Evolutionary conservation across 92 coral and sea anemone genomes (phyloP).

Genomic region (Pocillopora grandis): DNA sequence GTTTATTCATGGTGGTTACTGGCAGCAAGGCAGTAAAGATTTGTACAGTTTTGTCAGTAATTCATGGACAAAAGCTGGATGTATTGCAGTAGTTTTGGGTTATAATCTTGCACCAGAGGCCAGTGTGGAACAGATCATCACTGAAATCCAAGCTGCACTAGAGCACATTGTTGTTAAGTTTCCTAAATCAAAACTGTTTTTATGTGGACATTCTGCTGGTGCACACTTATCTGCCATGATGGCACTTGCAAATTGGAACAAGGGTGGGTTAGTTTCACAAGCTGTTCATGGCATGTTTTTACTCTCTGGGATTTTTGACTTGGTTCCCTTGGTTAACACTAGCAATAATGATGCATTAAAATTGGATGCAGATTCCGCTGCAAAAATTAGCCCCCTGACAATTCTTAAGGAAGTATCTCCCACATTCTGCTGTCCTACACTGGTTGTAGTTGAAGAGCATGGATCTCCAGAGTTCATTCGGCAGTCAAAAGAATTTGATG

Average conservation of each 20-base stretch:
- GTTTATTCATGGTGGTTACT: conserved; percentile 80
- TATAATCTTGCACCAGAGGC: conserved; percentile 76
- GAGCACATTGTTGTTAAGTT: conserved; percentile 47
- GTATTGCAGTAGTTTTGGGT: conserved; percentile 50
- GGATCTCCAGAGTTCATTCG: conserved; percentile 71
- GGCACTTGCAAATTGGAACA: conserved; percentile 52
- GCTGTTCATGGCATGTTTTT: conserved; percentile 62
- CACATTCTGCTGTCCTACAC: conserved; percentile 60
- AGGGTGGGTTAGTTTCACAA: conserved; percentile 25
- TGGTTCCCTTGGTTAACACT: conserved; percentile 59
- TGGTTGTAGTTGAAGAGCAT: conserved; percentile 62
- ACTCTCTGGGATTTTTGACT: conserved; percentile 67
- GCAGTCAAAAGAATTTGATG: conserved; percentile 55
- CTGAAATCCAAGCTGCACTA: conserved; percentile 57
- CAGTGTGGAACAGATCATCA: conserved; percentile 61
- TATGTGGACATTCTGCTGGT: conserved; percentile 87
- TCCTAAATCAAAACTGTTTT: conserved; percentile 61
- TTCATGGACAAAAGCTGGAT: conserved; percentile 25
- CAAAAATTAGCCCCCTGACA: conserved; percentile 67
- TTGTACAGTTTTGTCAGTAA: conserved; percentile 42
- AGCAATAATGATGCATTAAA: conserved; percentile 58
- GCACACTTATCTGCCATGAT: conserved; percentile 91
- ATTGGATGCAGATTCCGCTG: conserved; percentile 66
- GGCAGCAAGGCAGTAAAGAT: conserved; percentile 69
- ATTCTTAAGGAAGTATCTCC: conserved; percentile 46